Evolutionary conservation across 2,888 invertebrate species (phyloP).

Genomic region (Tachina fera): DNA sequence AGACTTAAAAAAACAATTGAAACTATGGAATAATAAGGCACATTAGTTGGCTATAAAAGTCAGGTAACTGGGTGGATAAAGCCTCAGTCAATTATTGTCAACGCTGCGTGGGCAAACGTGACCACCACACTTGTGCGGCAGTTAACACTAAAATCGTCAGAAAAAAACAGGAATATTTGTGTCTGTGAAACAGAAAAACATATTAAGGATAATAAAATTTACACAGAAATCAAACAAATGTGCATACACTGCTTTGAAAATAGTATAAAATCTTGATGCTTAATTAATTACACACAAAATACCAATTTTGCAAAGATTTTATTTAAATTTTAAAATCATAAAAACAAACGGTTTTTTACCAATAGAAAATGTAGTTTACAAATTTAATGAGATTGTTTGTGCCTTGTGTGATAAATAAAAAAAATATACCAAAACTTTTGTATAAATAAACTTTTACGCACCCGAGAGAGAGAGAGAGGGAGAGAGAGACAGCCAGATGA

Average conservation of each 20-base stretch:
- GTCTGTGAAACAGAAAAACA: background rate
- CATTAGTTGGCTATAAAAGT: conserved; percentile 70
- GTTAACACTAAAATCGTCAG: conserved; percentile 14
- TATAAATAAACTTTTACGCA: background rate
- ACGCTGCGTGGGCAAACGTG: conserved; percentile 64
- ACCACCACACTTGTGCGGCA: conserved; percentile 50
- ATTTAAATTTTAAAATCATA: conserved; percentile 18
- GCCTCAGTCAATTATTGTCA: conserved; percentile 69
- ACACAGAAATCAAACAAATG: background rate
- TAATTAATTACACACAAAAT: background rate
- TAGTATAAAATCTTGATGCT: background rate
- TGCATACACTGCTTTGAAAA: background rate
- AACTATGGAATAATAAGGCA: conserved; percentile 63
- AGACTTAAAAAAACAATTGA: conserved; percentile 37
- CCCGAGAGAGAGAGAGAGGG: no score
- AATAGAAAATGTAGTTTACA: conserved; percentile 28
- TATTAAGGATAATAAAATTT: conserved; percentile 49
- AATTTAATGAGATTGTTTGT: conserved; percentile 30
- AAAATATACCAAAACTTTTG: background rate
- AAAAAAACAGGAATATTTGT: conserved; percentile 31
- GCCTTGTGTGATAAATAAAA: background rate
- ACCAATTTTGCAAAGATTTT: conserved; percentile 6
- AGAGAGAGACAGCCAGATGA: background rate
- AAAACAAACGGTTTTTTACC: conserved; percentile 7
- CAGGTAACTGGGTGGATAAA: conserved; percentile 65